Evolutionary conservation across 2,797 vertebrate genomes (phyloP).

Genomic region (Girardinus metallicus): DNA sequence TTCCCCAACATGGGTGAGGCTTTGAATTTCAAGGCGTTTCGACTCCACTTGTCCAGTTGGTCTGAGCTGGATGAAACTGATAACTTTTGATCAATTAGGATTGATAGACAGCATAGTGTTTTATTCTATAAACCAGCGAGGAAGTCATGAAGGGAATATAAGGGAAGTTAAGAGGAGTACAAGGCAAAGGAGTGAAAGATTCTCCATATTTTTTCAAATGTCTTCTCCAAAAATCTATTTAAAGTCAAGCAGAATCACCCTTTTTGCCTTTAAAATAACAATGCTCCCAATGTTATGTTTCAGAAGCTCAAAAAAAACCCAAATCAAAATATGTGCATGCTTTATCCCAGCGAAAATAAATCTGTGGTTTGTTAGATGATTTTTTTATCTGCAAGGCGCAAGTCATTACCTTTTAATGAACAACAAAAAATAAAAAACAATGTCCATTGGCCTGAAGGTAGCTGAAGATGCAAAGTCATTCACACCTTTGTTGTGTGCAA

Average conservation of each 20-base stretch:
- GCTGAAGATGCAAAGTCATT: neutral
- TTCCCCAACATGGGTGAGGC: constrained; percentile 68
- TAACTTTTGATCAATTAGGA: constrained; percentile 59
- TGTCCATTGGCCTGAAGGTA: neutral
- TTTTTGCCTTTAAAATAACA: neutral
- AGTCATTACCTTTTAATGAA: constrained; percentile 3
- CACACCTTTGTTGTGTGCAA: neutral
- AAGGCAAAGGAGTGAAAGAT: neutral
- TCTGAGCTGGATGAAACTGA: constrained; percentile 58
- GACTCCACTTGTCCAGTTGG: constrained; percentile 35
- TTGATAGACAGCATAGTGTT: constrained; percentile 43
- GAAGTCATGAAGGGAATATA: constrained; percentile 18
- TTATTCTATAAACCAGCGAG: constrained; percentile 29
- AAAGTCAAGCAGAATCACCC: neutral
- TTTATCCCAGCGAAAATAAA: neutral
- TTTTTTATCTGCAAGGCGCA: neutral
- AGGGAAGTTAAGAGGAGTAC: neutral
- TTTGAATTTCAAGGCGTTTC: constrained; percentile 62
- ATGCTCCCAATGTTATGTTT: neutral
- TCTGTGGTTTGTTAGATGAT: neutral
- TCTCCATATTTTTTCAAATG: too few relatives aligned
- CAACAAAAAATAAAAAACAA: neutral
- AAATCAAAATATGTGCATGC: neutral
- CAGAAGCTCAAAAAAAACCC: neutral
- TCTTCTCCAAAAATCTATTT: neutral